phyloP scores from a whole-genome alignment of 1,140 invertebrate genomes.

The Drosophila albomicans region DNA sequence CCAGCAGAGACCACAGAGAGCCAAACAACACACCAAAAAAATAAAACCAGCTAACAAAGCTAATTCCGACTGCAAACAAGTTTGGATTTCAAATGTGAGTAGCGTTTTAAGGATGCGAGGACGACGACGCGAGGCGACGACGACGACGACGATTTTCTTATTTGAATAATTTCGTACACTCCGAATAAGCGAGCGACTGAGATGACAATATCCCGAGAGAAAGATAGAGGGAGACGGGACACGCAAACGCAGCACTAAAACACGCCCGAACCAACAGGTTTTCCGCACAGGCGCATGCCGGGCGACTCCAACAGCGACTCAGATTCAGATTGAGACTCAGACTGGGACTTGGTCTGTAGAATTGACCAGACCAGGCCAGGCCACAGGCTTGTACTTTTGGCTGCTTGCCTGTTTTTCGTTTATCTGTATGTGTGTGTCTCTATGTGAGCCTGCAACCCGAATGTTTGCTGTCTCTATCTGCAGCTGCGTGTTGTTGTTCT shows the following conservation, averaged over 20 bases:
- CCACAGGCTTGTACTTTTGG: constrained; percentile 19
- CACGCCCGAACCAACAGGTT: constrained; percentile 69
- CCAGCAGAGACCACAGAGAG: constrained; percentile 16
- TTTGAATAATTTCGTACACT: constrained; percentile 78
- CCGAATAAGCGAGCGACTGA: constrained; percentile 19
- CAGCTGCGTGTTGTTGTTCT: constrained; percentile 44
- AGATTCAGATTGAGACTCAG: not conserved
- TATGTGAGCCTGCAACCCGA: constrained; percentile 56
- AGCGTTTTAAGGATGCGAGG: constrained; percentile 43
- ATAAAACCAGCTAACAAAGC: constrained; percentile 32
- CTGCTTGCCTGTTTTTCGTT: constrained; percentile 7
- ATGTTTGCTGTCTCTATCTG: constrained; percentile 29
- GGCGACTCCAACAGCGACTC: constrained; percentile 20
- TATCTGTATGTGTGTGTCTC: constrained; percentile 54
- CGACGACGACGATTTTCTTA: constrained; percentile 67
- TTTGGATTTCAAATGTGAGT: constrained; percentile 55
- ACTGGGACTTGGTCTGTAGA: constrained; percentile 3
- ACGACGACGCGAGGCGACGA: constrained; percentile 25
- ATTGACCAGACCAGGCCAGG: constrained; percentile 20
- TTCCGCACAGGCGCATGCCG: constrained; percentile 66
- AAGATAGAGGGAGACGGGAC: not conserved
- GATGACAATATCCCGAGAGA: not conserved
- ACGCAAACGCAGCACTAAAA: constrained; percentile 34
- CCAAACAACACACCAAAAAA: not conserved
- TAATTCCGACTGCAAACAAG: constrained; percentile 43